phyloP scores from a whole-genome alignment of 2,797 vertebrate genomes.

The Eupleurogrammus muticus region DNA sequence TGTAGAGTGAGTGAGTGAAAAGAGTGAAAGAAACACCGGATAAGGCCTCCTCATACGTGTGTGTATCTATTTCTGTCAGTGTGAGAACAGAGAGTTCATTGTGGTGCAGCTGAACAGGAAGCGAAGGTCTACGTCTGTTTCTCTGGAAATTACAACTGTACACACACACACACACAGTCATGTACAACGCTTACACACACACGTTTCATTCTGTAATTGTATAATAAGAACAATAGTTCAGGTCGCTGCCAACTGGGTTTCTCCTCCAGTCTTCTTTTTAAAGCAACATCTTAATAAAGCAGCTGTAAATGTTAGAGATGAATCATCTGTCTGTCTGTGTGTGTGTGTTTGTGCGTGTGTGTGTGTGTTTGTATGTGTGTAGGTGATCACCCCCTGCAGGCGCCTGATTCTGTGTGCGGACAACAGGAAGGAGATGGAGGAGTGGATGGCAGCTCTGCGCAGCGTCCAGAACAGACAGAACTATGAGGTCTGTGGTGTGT shows the following conservation, averaged over 20 bases:
- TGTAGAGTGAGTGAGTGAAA: no score
- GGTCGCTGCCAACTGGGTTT: background rate
- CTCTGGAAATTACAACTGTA: conserved; percentile 26
- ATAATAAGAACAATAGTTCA: background rate
- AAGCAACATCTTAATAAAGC: no score
- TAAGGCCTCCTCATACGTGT: background rate
- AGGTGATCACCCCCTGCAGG: conserved; percentile 96
- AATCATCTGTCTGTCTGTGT: background rate
- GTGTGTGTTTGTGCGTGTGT: conserved; percentile 15
- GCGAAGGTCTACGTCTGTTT: conserved; percentile 49
- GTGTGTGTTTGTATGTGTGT: conserved; percentile 32
- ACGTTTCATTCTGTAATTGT: background rate
- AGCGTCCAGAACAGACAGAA: conserved; percentile 94
- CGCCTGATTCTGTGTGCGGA: conserved; percentile 95
- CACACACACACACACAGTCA: conserved; percentile 4
- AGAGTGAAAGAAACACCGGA: background rate
- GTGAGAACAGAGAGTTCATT: conserved; percentile 75
- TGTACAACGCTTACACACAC: background rate
- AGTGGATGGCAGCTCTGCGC: conserved; percentile 95
- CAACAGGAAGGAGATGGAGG: conserved; percentile 99
- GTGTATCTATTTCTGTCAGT: conserved; percentile 69
- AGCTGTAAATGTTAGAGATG: background rate
- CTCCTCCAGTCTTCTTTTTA: no score
- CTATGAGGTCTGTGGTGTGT: conserved; percentile 86
- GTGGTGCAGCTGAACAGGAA: conserved; percentile 73